Evolutionary conservation across 2,113 vertebrate genomes (phyloP).

Genomic region (Verasper variegatus): DNA sequence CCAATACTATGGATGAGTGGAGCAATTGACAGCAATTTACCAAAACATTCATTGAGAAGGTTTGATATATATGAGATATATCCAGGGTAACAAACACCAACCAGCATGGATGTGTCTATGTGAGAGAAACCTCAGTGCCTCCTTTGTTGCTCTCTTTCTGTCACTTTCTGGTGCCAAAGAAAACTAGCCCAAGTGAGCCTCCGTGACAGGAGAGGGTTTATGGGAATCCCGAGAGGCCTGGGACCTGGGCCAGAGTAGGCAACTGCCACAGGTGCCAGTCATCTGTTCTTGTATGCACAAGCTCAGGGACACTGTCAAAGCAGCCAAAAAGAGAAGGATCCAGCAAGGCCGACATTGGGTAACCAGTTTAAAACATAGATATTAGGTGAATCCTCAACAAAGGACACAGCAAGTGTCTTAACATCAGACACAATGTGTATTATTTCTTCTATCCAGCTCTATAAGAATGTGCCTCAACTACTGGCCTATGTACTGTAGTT

Average conservation of each 20-base stretch:
- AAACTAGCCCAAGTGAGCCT: constrained; percentile 47
- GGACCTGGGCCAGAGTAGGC: constrained; percentile 50
- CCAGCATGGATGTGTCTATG: not conserved
- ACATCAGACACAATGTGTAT: not conserved
- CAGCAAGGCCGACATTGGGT: not conserved
- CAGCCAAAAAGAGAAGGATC: not conserved
- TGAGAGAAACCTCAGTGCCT: constrained; percentile 20
- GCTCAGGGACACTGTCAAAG: constrained; percentile 24
- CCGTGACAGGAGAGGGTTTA: constrained; percentile 14
- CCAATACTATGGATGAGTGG: too few species aligned
- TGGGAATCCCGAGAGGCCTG: constrained; percentile 38
- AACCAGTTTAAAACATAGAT: not conserved
- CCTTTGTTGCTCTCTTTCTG: constrained; percentile 26
- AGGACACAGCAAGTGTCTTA: not conserved
- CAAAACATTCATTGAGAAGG: too few species aligned
- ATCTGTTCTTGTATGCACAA: constrained; percentile 41
- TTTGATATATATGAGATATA: not conserved
- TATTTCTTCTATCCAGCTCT: not conserved
- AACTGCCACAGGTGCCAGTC: constrained; percentile 33
- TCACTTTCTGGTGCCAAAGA: constrained; percentile 56
- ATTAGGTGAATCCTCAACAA: not conserved
- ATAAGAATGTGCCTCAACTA: constrained; percentile 39
- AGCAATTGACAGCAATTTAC: too few species aligned
- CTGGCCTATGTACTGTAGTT: constrained; percentile 41
- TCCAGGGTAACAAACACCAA: constrained; percentile 15